Evolutionary conservation across 2,797 vertebrate genomes (phyloP), one percentile per base, ranked within the genome.

Genomic region (Melanotaenia parkinsoni): DNA sequence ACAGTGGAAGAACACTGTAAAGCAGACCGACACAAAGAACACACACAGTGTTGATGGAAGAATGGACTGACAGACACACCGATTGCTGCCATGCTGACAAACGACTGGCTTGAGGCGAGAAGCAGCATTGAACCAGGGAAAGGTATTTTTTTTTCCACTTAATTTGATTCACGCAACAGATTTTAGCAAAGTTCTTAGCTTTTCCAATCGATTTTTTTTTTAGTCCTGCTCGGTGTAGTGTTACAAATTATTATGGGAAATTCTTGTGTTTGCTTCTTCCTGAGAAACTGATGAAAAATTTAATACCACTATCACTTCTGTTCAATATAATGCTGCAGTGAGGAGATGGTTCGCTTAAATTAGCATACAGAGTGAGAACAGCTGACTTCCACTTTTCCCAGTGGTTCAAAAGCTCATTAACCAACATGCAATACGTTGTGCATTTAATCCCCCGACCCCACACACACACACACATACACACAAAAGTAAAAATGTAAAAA

Each of bases 1-100:
- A 66, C 77, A 80, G 77, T 86, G 83, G 78, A 86, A 62, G 81
- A 88, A 54, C 84, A 82, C 84, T 90, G 83, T 87, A 84, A 77
- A 87, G 87, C 72, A 72, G 62, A 61, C 59, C 54, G 13, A 78
- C 74, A 51, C 51, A 65, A 65, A 64, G 22, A 66, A 79, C 45
- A 62, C 56, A 69, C 67, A 53, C 66, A 79, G 70, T 82, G 75
- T 69, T 79, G 79, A 74, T 38, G 54, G 66, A 88, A 35, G 68
- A 77, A 70, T 40, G 81, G 81, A 82, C 82, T 16, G 72, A 85
- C 67, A 26, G 76, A 82, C 50, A 8, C 77, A 77, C 65, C 12
- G 77, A 85, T 72, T 78, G 58, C 74, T 77, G 78, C 77, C 56
- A 45, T 53, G 66, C 73, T 73, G 86, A 87, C 67, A 74, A 83